phyloP scores from a whole-genome alignment of 2,113 vertebrate species.

The Zosterops pallidus region DNA sequence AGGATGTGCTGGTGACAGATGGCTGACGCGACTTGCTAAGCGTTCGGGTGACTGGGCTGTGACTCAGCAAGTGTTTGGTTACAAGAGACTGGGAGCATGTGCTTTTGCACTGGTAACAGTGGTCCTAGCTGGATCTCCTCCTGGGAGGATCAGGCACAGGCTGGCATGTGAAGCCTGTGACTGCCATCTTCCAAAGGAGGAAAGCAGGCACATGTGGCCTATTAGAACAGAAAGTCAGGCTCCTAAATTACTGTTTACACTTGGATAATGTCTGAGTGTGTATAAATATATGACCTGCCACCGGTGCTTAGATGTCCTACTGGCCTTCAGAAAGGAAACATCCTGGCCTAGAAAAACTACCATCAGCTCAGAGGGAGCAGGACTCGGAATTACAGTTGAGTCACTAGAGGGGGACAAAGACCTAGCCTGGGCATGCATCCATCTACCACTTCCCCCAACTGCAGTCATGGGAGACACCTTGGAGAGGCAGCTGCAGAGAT shows the following conservation, averaged over 20 bases:
- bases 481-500: not conserved
- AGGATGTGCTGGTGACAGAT: constrained; percentile 66
- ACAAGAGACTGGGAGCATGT: not conserved
- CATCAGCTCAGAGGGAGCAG: not conserved
- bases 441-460: not conserved
- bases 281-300: not conserved
- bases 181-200: not conserved
- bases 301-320: not conserved
- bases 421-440: not conserved
- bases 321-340: constrained; percentile 16
- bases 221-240: not conserved
- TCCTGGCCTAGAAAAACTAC: not conserved
- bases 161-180: not conserved
- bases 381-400: not conserved
- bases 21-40: constrained; percentile 23
- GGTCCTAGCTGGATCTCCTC: not conserved
- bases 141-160: not conserved
- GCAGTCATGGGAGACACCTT: not conserved
- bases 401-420: constrained; percentile 71
- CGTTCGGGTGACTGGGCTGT: constrained; percentile 48
- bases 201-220: not conserved
- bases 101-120: not conserved
- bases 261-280: not conserved
- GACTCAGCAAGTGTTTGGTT: constrained; percentile 66
- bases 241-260: constrained; percentile 25